phyloP scores from a whole-genome alignment of 2,888 invertebrate species.

The Zaprionus lineosus region DNA sequence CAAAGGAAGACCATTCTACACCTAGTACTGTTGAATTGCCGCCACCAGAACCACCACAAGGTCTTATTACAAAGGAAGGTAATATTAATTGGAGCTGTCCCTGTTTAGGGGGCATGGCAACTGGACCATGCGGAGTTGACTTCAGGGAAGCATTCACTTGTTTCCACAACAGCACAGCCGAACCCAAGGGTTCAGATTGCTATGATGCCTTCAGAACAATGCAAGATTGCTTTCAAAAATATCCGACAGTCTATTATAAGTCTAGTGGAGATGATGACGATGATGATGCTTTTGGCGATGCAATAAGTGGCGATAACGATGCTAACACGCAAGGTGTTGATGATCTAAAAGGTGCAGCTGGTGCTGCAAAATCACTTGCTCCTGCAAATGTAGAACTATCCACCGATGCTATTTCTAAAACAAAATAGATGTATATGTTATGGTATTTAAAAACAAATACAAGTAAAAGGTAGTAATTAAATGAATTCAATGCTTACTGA shows the following conservation, averaged over 20 bases:
- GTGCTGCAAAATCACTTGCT: conserved; percentile 22
- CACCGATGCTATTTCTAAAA: conserved; percentile 37
- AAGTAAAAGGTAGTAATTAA: no score
- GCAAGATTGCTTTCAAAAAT: conserved; percentile 94
- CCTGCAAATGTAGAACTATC: conserved; percentile 8
- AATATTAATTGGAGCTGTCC: conserved; percentile 98
- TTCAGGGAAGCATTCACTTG: conserved; percentile 97
- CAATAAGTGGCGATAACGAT: conserved; percentile 63
- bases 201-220: conserved; percentile 94
- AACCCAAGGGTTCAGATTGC: conserved; percentile 97
- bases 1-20: conserved; percentile 89
- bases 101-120: conserved; percentile 98
- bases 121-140: conserved; percentile 96
- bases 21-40: conserved; percentile 89
- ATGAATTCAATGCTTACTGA: no score
- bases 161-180: conserved; percentile 94
- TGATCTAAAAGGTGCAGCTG: conserved; percentile 45
- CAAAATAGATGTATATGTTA: no score
- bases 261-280: conserved; percentile 86
- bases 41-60: conserved; percentile 89
- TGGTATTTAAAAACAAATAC: no score
- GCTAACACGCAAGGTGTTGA: conserved; percentile 49
- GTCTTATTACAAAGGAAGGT: conserved; percentile 92
- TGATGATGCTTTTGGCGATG: conserved; percentile 79
- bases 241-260: conserved; percentile 92